Evolutionary conservation across 2,888 invertebrate species (phyloP), one percentile per base, ranked within the genome.

Genomic region (Leptarthrus brevirostris): DNA sequence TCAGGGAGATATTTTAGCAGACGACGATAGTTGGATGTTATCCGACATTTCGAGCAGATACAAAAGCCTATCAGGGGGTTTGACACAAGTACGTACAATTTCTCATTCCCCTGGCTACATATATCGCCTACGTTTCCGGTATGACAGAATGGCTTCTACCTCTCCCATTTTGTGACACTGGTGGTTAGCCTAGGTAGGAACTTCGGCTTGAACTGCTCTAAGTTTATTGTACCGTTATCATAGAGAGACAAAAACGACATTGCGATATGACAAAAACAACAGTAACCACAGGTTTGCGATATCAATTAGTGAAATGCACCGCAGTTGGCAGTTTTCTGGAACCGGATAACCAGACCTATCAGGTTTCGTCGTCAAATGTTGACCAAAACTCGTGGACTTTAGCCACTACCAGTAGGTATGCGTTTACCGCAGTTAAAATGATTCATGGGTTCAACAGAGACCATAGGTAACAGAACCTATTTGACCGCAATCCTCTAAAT

Each of bases 231-330:
- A 30, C 30, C 8, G 30, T 30, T 30, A 30, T 30, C 30, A 30
- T 30, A 8, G 30, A 6, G 5, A 30, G 18, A 56, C 56, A 36
- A 61, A 61, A 61, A 40, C 40, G 36, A 61, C 18, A 40, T 22
- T 40, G 36, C 40, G 22, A 20, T 61, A 40, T 40, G 61, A 36
- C 20, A 20, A 36, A 20, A 61, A 18, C 61, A 61, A 36, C 36
- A 61, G 61, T 34, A 18, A 61, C 40, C 61, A 16, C 61, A 61
- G 36, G 61, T 61, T 36, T 61, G 61, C 61, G 61, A 61, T 61
- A 61, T 61, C 61, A 61, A 61, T 61, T 61, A 61, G 61, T 36
- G 61, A 61, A 61, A 61, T 61, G 61, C n/a, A 61, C 61, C 40
- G 22, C 61, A 36, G 18, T 40, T 34, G 36, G n/a, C 61, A 24